Evolutionary conservation across 2,113 vertebrate genomes (phyloP), one percentile per base, ranked within the genome.

Genomic region (Anguilla japonica): DNA sequence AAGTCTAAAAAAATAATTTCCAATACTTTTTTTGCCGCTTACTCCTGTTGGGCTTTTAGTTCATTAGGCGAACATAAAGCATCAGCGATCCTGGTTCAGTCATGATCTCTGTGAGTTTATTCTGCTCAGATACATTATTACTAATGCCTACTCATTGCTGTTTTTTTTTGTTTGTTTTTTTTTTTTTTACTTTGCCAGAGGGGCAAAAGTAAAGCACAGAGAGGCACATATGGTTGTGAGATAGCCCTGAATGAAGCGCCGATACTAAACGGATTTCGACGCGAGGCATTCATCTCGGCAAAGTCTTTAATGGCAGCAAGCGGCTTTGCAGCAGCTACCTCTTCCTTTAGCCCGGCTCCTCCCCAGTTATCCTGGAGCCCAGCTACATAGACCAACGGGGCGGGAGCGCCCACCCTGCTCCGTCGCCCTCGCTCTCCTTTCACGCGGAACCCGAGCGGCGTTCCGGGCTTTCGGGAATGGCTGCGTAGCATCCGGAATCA

Each of bases 251-350:
- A 95, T 96, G 94, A 94, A 95, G 95, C 94, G 93, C 93, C n/a
- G 0, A 92, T 93, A 96, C 95, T 95, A 96, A 96, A 95, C 95
- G 95, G 94, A 96, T 96, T 96, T 95, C 95, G 96, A 96, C 95
- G 96, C 15, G 95, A 95, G 96, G 96, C 95, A 96, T 96, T 97
- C 96, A 96, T 97, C 96, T 96, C 96, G 94, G 95, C 95, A 94
- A 95, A 96, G 95, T 96, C 96, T 96, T 97, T 96, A 96, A 96
- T 95, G 96, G 95, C 95, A 96, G 94, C 94, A 95, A 96, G 94
- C 92, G 95, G 93, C 94, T 93, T 34, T 34, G 1, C 34, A 34
- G 93, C 2, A 53, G 91, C 94, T 94, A 94, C 94, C 94, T 93
- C 91, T 63, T 13, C 41, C 81, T 81, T 14, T 34, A 75, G 3